Conservation (phyloP, 1,140 invertebrate species). For the Drosophila persimilis region DNA sequence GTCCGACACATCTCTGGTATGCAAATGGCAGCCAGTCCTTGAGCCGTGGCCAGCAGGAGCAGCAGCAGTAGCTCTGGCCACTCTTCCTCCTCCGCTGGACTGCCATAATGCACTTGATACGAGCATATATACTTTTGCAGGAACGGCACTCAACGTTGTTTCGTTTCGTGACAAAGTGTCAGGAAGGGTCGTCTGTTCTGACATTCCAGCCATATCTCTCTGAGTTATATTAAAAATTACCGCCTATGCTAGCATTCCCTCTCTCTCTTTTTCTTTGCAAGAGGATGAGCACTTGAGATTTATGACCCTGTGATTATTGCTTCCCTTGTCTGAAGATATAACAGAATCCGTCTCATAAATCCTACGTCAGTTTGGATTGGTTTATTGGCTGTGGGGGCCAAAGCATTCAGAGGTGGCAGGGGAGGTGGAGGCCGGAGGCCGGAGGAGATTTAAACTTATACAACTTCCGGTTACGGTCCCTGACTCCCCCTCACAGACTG, state of each 20-base stretch:
- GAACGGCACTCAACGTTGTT: conserved; percentile 59
- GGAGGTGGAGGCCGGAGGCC: too few species aligned
- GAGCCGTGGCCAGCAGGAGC: conserved; percentile 29
- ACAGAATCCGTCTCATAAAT: conserved; percentile 68
- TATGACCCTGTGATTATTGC: conserved; percentile 76
- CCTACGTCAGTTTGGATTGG: conserved; percentile 49
- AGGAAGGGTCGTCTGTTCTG: conserved; percentile 59
- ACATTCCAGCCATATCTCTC: conserved; percentile 64
- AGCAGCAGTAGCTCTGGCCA: conserved; percentile 11
- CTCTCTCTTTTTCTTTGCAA: not conserved
- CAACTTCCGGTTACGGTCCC: conserved; percentile 37
- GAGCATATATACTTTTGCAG: conserved; percentile 12
- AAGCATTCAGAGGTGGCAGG: not conserved
- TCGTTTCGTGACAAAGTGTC: conserved; percentile 74
- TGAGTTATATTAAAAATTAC: conserved; percentile 77
- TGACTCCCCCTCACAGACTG: not conserved
- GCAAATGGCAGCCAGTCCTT: conserved; percentile 66
- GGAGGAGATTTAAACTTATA: conserved; percentile 40
- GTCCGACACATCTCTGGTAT: conserved; percentile 12
- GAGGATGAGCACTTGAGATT: conserved; percentile 56
- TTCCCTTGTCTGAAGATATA: conserved; percentile 74
- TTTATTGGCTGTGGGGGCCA: conserved; percentile 11
- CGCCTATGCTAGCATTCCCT: conserved; percentile 44
- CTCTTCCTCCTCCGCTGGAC: conserved; percentile 2
- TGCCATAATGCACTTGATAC: conserved; percentile 67